Percentiles rank a stretch among this genome's conserved stretches.
Conservation (phyloP, 2,888 invertebrate species). For the Trissoscelio sp. region DNA sequence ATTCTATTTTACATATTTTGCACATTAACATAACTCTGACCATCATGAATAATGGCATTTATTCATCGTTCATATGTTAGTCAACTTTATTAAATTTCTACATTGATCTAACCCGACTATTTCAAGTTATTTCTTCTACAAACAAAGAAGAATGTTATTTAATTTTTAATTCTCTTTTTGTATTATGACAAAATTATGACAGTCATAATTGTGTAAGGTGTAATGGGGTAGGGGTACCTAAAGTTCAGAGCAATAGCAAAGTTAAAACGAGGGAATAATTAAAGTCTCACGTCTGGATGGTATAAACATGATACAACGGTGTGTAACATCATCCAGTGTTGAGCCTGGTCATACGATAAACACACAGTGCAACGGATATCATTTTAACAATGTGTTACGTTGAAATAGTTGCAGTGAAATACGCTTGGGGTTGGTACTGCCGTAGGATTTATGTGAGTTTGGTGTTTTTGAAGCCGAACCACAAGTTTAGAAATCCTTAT, state of each 20-base stretch:
- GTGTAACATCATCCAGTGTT: slow-evolving; percentile 17
- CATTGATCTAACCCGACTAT: too few species aligned
- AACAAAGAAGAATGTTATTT: too few species aligned
- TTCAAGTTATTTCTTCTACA: too few species aligned
- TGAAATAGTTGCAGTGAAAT: slow-evolving; percentile 28
- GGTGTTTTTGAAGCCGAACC: background rate
- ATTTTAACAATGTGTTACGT: slow-evolving; percentile 23
- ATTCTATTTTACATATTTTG: too few species aligned
- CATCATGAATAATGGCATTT: too few species aligned
- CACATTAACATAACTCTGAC: too few species aligned
- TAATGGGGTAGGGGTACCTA: background rate
- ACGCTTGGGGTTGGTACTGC: background rate
- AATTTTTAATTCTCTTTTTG: too few species aligned
- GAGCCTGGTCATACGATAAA: slow-evolving; percentile 24
- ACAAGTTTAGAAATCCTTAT: background rate
- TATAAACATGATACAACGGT: slow-evolving; percentile 30
- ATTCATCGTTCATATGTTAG: too few species aligned
- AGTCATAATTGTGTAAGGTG: background rate
- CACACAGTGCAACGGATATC: slow-evolving; percentile 1
- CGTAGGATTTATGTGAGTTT: slow-evolving; percentile 6
- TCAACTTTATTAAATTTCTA: too few species aligned
- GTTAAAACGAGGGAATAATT: slow-evolving; percentile 42
- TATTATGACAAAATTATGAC: too few species aligned
- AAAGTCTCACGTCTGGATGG: slow-evolving; percentile 30
- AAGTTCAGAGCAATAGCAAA: slow-evolving; percentile 11